These are phyloP conservation scores for Parapsyche elsis DNA, from an alignment of 1,140 invertebrate species.

Conservation along the genomic window DNA sequence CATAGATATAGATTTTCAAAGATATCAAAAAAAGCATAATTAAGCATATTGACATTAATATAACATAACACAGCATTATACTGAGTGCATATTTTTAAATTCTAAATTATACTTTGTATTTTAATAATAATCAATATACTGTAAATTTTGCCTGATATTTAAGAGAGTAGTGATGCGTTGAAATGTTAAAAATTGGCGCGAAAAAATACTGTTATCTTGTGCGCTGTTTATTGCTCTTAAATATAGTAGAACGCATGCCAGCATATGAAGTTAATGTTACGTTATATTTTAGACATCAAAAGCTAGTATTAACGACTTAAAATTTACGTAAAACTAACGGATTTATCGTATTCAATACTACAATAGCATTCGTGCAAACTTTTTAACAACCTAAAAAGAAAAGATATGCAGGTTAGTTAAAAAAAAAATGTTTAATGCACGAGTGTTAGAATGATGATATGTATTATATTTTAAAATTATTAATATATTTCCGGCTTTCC, in stretches of 20 bases:
- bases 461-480: slow-evolving; percentile 4
- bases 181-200: slow-evolving; percentile 16
- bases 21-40: no score
- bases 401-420: neutral
- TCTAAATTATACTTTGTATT: no score
- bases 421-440: neutral
- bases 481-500: neutral
- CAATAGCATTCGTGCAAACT: neutral
- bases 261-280: neutral
- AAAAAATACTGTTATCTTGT: slow-evolving; percentile 15
- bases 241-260: neutral
- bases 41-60: no score
- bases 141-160: no score
- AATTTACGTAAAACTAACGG: slow-evolving; percentile 23
- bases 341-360: neutral
- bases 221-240: slow-evolving; percentile 23
- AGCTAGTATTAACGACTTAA: neutral
- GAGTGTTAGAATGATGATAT: neutral
- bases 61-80: no score
- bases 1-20: neutral
- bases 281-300: neutral
- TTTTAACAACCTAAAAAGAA: neutral
- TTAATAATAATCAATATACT: no score
- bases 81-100: no score
- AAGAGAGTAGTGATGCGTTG: neutral